A percentile compares a stretch with the other conserved stretches of the same genome.
Conservation (phyloP, 2,888 invertebrate genomes). For the Drosophila gaucha region DNA sequence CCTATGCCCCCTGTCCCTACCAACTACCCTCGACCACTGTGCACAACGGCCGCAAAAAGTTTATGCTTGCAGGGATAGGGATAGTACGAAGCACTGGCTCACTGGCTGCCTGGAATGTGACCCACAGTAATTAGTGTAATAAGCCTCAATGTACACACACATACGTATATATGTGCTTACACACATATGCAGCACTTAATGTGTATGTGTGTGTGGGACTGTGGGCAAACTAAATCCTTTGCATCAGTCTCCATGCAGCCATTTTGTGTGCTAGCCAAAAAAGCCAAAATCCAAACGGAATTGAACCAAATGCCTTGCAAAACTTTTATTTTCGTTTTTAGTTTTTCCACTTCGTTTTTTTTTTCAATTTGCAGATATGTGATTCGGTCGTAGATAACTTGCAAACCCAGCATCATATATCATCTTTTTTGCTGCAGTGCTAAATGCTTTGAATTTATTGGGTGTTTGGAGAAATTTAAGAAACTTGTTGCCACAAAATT, state of each 20-base stretch:
- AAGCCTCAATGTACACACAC: conserved; percentile 67
- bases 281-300: conserved; percentile 47
- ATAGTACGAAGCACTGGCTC: conserved; percentile 6
- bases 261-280: conserved; percentile 47
- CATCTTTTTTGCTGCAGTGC: conserved; percentile 29
- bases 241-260: conserved; percentile 48
- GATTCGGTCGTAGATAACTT: conserved; percentile 26
- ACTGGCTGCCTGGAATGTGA: conserved; percentile 38
- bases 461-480: neutral
- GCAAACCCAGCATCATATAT: conserved; percentile 25
- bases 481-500: conserved; percentile 14
- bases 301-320: conserved; percentile 35
- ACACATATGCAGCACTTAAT: conserved; percentile 7
- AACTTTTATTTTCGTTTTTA: conserved; percentile 17
- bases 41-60: conserved; percentile 68
- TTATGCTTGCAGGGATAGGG: conserved; percentile 33
- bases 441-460: conserved; percentile 7
- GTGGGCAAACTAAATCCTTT: conserved; percentile 40
- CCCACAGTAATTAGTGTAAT: conserved; percentile 75
- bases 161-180: conserved; percentile 8
- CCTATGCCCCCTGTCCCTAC: neutral
- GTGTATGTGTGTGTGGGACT: conserved; percentile 13
- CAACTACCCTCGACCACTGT: neutral
- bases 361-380: conserved; percentile 16
- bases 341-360: neutral